Percentiles rank a stretch among this genome's conserved stretches.
Evolutionary conservation across 2,888 invertebrate species (phyloP).

Genomic region (Philereme transversata): DNA sequence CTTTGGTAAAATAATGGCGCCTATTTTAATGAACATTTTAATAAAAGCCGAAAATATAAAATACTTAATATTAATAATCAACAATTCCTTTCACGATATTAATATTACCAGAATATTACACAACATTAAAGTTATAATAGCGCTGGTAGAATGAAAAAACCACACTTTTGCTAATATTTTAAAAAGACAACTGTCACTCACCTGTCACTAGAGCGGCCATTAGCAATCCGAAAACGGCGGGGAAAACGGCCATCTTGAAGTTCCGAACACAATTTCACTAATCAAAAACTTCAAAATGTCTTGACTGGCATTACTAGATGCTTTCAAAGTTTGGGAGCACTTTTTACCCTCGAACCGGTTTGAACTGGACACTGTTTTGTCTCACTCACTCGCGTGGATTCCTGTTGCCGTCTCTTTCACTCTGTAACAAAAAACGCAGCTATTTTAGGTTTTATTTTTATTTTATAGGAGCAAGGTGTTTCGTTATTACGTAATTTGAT

Average conservation of each 20-base stretch:
- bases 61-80: too few species aligned
- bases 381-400: conserved; percentile 47
- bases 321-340: conserved; percentile 57
- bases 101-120: too few species aligned
- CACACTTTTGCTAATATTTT: conserved; percentile 9
- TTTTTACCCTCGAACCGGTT: conserved; percentile 53
- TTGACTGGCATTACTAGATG: conserved; percentile 69
- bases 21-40: too few species aligned
- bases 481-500: conserved; percentile 41
- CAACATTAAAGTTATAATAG: neutral
- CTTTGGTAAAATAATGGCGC: too few species aligned
- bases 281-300: conserved; percentile 39
- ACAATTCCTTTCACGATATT: too few species aligned
- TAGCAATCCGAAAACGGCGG: conserved; percentile 74
- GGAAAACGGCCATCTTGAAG: conserved; percentile 71
- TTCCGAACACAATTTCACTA: conserved; percentile 40
- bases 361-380: conserved; percentile 57
- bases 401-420: conserved; percentile 52
- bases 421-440: conserved; percentile 74
- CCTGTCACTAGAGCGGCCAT: conserved; percentile 69
- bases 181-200: conserved; percentile 44
- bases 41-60: too few species aligned
- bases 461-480: conserved; percentile 48
- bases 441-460: conserved; percentile 51
- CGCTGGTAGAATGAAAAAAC: conserved; percentile 8